A percentile compares a stretch with the other conserved stretches of the same genome.
Evolutionary conservation across 2,113 vertebrate genomes (phyloP).

Genomic region (Cyprinus carpio): DNA sequence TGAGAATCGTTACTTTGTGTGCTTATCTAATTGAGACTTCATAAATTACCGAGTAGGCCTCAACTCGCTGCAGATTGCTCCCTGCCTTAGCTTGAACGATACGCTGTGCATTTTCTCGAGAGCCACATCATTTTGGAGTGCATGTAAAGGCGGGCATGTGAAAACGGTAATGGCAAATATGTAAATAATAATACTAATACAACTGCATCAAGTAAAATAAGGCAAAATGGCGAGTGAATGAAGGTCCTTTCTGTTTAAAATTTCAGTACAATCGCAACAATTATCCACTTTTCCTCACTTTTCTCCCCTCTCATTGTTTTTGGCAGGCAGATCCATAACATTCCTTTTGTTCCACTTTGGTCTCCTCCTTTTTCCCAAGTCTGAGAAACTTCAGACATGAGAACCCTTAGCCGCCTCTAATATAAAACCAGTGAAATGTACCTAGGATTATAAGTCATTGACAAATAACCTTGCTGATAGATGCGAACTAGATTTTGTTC

Average conservation of each 20-base stretch:
- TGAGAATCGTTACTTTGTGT: slow-evolving; percentile 67
- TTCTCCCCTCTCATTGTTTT: slow-evolving; percentile 62
- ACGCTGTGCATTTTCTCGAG: slow-evolving; percentile 41
- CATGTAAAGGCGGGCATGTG: slow-evolving; percentile 22
- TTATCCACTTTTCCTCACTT: slow-evolving; percentile 48
- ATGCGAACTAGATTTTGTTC: slow-evolving; percentile 84
- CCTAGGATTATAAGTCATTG: slow-evolving; percentile 86
- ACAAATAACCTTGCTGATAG: slow-evolving; percentile 87
- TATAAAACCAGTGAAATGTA: slow-evolving; percentile 83
- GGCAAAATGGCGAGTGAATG: neutral
- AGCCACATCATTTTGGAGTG: slow-evolving; percentile 42
- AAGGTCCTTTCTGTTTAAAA: slow-evolving; percentile 36
- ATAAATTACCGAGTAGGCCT: slow-evolving; percentile 66
- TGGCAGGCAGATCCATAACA: slow-evolving; percentile 75
- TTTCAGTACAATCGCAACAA: slow-evolving; percentile 37
- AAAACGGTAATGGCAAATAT: slow-evolving; percentile 14
- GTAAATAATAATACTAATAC: slow-evolving; percentile 34
- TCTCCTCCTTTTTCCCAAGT: slow-evolving; percentile 76
- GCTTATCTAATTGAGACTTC: slow-evolving; percentile 64
- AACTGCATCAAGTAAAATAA: slow-evolving; percentile 27
- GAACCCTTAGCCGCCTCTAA: slow-evolving; percentile 74
- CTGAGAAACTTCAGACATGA: slow-evolving; percentile 81
- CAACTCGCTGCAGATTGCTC: slow-evolving; percentile 57
- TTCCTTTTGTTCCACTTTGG: slow-evolving; percentile 74
- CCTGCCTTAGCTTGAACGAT: slow-evolving; percentile 52